Percentiles rank a stretch among this genome's conserved stretches.
These are phyloP conservation scores for Gibbula magus DNA, from an alignment of 2,888 invertebrate species.

Conservation along the genomic window DNA sequence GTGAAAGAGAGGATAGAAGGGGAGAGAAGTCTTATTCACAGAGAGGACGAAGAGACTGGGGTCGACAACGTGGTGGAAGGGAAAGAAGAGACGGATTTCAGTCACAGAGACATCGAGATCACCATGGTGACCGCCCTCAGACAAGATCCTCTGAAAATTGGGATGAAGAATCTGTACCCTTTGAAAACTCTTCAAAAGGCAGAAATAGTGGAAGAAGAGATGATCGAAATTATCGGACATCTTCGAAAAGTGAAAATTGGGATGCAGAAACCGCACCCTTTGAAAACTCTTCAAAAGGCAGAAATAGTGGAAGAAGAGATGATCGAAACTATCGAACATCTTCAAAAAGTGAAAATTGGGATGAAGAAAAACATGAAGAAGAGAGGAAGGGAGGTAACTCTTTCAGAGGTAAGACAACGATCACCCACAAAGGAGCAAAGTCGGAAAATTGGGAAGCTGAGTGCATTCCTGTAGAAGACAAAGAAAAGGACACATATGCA, in stretches of 20 bases:
- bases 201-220: background rate
- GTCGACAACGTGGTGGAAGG: no score
- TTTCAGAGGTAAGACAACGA: background rate
- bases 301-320: background rate
- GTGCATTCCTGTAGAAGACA: background rate
- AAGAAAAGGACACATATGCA: background rate
- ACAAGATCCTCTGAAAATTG: no score
- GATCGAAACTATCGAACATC: background rate
- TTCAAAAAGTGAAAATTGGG: background rate
- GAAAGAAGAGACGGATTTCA: no score
- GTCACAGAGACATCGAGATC: no score
- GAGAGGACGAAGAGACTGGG: no score
- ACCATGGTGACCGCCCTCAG: no score
- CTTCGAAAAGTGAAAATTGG: background rate
- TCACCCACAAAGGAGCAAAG: background rate
- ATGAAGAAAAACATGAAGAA: background rate
- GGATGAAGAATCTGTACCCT: no score
- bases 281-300: no score
- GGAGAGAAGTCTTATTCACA: no score
- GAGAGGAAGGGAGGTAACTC: background rate
- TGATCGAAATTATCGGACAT: background rate
- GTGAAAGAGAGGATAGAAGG: no score
- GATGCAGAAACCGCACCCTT: no score
- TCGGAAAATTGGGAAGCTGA: background rate
- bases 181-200: no score